Conservation (phyloP, 2,797 vertebrate species). For the Percopsis omiscomaycus region DNA sequence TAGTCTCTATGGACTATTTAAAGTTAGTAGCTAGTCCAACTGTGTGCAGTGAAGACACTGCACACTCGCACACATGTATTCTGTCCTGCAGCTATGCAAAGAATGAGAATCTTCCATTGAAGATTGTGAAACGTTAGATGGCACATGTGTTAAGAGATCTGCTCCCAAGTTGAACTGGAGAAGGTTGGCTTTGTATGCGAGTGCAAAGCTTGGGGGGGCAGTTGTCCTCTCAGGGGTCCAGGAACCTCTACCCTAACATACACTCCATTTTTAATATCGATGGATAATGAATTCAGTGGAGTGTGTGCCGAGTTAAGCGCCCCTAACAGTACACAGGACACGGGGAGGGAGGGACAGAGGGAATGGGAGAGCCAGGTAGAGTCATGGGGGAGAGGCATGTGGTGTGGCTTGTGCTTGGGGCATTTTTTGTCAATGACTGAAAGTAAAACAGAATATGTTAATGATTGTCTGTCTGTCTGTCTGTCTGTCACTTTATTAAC, state of each 20-base stretch:
- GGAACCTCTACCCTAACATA: neutral
- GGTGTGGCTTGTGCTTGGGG: constrained; percentile 29
- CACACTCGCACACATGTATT: neutral
- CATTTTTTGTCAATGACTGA: constrained; percentile 54
- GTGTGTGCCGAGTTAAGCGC: too few species aligned
- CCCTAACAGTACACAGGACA: too few species aligned
- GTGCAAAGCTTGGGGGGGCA: neutral
- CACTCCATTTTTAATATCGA: too few species aligned
- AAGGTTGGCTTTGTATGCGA: neutral
- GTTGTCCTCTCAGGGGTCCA: neutral
- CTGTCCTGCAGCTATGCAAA: constrained; percentile 15
- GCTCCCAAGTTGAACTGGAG: neutral
- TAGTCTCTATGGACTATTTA: neutral
- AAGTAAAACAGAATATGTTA: constrained; percentile 14
- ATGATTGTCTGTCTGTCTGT: too few species aligned
- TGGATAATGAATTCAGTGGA: too few species aligned
- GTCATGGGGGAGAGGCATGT: constrained; percentile 6
- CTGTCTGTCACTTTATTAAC: neutral
- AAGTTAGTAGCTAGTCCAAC: constrained; percentile 2
- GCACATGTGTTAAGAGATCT: neutral
- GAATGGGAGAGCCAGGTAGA: too few species aligned
- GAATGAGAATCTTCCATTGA: neutral
- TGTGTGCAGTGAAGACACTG: neutral
- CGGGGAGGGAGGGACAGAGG: too few species aligned
- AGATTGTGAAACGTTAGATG: constrained; percentile 1